Conservation (phyloP, 2,797 vertebrate genomes). For the Gambusia yucatana region DNA sequence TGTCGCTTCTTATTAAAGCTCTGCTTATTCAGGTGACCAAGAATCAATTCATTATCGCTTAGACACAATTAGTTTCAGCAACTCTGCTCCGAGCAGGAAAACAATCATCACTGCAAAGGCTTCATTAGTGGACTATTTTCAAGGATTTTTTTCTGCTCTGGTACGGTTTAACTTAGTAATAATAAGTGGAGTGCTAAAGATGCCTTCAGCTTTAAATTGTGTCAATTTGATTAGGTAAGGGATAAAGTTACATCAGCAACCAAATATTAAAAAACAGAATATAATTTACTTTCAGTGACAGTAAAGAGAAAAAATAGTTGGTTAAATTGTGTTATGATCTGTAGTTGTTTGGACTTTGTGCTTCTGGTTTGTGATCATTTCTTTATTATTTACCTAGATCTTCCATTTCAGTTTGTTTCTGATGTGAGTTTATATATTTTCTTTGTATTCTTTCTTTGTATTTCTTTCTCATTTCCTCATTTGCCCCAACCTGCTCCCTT, state of each 20-base stretch:
- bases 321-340: neutral
- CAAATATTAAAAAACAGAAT: neutral
- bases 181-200: conserved; percentile 34
- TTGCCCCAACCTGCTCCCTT: too few species aligned
- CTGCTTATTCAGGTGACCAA: conserved; percentile 87
- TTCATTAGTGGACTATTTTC: conserved; percentile 82
- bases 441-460: neutral
- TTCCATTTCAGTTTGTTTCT: neutral
- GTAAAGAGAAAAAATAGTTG: neutral
- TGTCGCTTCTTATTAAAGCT: conserved; percentile 89
- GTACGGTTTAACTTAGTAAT: conserved; percentile 50
- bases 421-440: neutral
- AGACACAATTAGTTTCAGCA: conserved; percentile 85
- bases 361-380: neutral
- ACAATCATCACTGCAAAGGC: conserved; percentile 84
- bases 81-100: conserved; percentile 85
- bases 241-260: conserved; percentile 24
- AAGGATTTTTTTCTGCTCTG: conserved; percentile 12
- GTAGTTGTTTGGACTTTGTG: neutral
- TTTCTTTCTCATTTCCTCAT: too few species aligned
- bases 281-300: neutral
- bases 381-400: neutral
- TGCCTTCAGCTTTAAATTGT: conserved; percentile 61
- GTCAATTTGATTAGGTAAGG: conserved; percentile 51
- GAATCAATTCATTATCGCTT: conserved; percentile 87